phyloP scores from a whole-genome alignment of 35 echinoderm and acorn worm genomes.

The Holothuria glaberrima region DNA sequence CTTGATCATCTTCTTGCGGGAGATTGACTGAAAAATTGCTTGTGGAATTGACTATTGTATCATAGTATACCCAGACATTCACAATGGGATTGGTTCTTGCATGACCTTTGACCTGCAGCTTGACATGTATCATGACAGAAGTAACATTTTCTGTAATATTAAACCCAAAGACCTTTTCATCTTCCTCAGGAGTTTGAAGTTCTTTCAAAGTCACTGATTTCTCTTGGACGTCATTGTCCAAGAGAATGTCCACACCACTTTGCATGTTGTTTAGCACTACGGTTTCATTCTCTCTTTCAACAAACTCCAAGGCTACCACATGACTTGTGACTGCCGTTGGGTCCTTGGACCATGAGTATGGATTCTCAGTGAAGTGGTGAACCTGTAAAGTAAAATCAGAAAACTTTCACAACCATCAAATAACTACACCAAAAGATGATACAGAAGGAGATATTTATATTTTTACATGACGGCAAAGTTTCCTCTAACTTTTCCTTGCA shows the following conservation, averaged over 20 bases:
- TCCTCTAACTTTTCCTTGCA: too few species aligned
- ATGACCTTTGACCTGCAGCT: neutral
- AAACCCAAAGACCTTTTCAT: constrained; percentile 57
- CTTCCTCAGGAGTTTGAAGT: neutral
- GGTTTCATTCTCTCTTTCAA: constrained; percentile 18
- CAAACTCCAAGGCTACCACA: constrained; percentile 64
- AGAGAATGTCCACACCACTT: constrained; percentile 56
- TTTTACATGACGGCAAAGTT: too few species aligned
- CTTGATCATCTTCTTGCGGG: neutral
- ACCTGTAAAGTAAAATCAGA: constrained; percentile 52
- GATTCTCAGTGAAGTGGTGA: constrained; percentile 67
- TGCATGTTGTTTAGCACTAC: constrained; percentile 40
- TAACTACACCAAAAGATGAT: too few species aligned
- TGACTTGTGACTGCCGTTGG: constrained; percentile 56
- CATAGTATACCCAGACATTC: neutral
- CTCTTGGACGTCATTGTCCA: constrained; percentile 37
- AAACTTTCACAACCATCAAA: neutral
- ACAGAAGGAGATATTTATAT: too few species aligned
- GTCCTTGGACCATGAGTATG: constrained; percentile 61
- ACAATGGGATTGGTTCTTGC: neutral
- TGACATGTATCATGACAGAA: constrained; percentile 58
- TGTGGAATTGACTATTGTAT: neutral
- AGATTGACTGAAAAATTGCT: neutral
- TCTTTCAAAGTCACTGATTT: neutral
- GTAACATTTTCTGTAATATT: constrained; percentile 58